phyloP scores from a whole-genome alignment of 2,888 invertebrate species.

The Metellina segmentata region DNA sequence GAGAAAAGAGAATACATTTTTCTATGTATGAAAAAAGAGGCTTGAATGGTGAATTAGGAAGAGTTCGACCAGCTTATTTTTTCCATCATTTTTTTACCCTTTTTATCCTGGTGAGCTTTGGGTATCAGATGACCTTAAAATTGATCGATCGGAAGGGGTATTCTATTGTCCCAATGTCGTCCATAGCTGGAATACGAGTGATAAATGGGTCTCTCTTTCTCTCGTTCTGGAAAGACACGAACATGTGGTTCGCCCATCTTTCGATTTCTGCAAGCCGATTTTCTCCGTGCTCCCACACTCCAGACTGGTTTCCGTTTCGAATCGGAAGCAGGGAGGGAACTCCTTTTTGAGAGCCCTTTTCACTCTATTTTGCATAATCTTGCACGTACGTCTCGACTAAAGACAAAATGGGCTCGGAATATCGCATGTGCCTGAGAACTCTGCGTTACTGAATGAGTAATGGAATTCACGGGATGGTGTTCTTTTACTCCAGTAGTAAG shows the following conservation, averaged over 20 bases:
- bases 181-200: conserved; percentile 49
- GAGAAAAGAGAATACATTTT: conserved; percentile 44
- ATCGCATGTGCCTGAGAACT: too few relatives aligned
- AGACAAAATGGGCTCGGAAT: too few relatives aligned
- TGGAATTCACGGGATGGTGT: too few relatives aligned
- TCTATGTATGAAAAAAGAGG: conserved; percentile 45
- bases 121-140: conserved; percentile 52
- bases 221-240: conserved; percentile 28
- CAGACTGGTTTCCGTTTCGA: too few relatives aligned
- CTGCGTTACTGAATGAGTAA: too few relatives aligned
- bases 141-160: conserved; percentile 49
- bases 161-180: conserved; percentile 56
- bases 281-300: neutral
- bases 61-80: conserved; percentile 47
- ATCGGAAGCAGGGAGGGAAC: too few relatives aligned
- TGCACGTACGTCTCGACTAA: too few relatives aligned
- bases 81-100: conserved; percentile 1
- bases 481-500: too few relatives aligned
- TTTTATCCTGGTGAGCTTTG: conserved; percentile 35
- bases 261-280: conserved; percentile 16
- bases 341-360: too few relatives aligned
- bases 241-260: conserved; percentile 46
- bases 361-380: too few relatives aligned
- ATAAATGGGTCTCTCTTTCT: conserved; percentile 45
- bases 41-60: conserved; percentile 55